Conservation (phyloP, 64 coral and sea anemone genomes). For the Porites australiensis region DNA sequence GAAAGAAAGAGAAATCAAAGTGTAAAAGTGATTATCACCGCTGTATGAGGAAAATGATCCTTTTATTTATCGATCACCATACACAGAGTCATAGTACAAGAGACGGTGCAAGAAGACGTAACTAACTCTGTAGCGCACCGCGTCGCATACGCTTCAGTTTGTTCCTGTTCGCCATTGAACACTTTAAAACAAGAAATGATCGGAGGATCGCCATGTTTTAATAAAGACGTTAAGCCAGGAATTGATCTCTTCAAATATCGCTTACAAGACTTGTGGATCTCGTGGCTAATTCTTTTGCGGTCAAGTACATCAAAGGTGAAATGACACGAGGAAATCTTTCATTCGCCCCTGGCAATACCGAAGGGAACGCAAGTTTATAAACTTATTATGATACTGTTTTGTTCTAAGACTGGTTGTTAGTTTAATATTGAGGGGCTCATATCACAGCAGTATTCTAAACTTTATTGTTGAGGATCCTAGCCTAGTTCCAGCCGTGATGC, state of each 20-base stretch:
- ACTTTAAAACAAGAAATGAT: background rate
- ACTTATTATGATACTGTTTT: background rate
- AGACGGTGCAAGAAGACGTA: background rate
- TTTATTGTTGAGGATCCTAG: background rate
- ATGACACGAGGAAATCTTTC: background rate
- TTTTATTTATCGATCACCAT: background rate
- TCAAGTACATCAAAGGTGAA: background rate
- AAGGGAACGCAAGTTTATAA: background rate
- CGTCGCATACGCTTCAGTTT: background rate
- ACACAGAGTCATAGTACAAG: background rate
- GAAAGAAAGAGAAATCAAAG: conserved; percentile 38
- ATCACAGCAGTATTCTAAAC: background rate
- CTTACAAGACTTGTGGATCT: too few relatives aligned
- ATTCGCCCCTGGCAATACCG: background rate
- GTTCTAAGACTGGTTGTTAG: background rate
- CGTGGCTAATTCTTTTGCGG: background rate
- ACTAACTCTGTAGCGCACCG: background rate
- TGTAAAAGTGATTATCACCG: background rate
- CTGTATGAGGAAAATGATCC: background rate
- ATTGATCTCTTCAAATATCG: too few relatives aligned
- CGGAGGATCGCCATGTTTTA: background rate
- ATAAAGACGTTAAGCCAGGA: too few relatives aligned
- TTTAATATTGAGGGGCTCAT: background rate
- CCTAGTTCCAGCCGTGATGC: background rate
- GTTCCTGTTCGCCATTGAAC: background rate